Base-by-base conservation (phyloP, 2,113 vertebrate species). In the Carassius gibelio region DNA sequence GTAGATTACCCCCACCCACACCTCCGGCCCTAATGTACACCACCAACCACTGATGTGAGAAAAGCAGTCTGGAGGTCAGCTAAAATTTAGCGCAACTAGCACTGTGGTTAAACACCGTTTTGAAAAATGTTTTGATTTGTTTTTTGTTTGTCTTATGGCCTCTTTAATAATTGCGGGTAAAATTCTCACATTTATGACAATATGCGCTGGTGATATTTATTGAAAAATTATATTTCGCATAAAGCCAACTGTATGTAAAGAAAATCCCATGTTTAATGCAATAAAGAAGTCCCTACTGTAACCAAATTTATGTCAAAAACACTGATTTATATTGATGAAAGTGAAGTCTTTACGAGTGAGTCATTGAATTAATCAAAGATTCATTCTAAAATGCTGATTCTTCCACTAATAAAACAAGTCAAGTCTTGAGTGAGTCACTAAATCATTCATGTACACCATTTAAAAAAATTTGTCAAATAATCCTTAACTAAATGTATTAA, bases 11-110 rank as follows among this genome's bases (percentile, higher is more conserved):
- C 14, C 36, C 38, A 48, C 38, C 19, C 61, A 66, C 61, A 48
- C 23, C 36, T 64, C 78, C 0, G 8, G 23, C n/a, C 21, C 36
- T 17, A 17, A 30, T 66, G 38, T 45, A 48, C 64, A 48, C 61
- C 61, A 81, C 34, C 34, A 81, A 79, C 61, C 78, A 48, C 59
- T 81, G n/a, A 48, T 64, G n/a, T 42, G 15, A 30, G 34, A 81
- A 42, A 23, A 15, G 26, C 59, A 42, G 13, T 7, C 21, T 8
- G 9, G 23, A 81, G 61, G 61, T 81, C 78, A 64, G 19, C 14
- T 10, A 0, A 80, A 64, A 38, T 23, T 10, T 11, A 11, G 8
- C 15, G 19, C 0, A 5, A 34, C 30, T 77, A 3, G 26, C 8
- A 3, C 30, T 45, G 36, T 42, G 55, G 77, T 79, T 75, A 23